A percentile compares a stretch with the other conserved stretches of the same genome.
phyloP scores from a whole-genome alignment of 2,888 invertebrate species.

The Drosophila crucigera region DNA sequence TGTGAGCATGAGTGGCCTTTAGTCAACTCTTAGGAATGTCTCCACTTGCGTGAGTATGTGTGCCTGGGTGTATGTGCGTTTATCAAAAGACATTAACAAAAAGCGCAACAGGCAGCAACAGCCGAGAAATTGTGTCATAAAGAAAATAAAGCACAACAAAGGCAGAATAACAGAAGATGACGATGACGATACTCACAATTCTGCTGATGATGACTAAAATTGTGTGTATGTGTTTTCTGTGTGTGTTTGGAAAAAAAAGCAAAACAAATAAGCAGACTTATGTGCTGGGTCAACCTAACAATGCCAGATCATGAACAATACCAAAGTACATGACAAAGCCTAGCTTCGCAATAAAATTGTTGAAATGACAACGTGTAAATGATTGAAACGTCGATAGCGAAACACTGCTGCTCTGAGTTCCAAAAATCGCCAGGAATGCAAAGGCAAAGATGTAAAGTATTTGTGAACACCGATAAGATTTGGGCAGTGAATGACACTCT shows the following conservation, averaged over 20 bases:
- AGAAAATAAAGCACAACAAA: slow-evolving; percentile 65
- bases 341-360: slow-evolving; percentile 12
- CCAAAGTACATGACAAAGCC: slow-evolving; percentile 13
- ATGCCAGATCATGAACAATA: slow-evolving; percentile 53
- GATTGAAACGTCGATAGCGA: slow-evolving; percentile 33
- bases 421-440: slow-evolving; percentile 49
- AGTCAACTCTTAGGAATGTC: slow-evolving; percentile 73
- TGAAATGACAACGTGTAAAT: slow-evolving; percentile 29
- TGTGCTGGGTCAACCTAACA: slow-evolving; percentile 25
- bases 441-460: slow-evolving; percentile 38
- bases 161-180: slow-evolving; percentile 36
- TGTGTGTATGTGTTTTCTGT: slow-evolving; percentile 6
- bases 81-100: slow-evolving; percentile 63
- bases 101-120: slow-evolving; percentile 65
- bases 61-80: slow-evolving; percentile 31
- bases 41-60: slow-evolving; percentile 19
- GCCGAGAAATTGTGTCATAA: slow-evolving; percentile 74
- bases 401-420: slow-evolving; percentile 33
- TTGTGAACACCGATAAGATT: slow-evolving; percentile 34
- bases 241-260: slow-evolving; percentile 31
- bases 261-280: slow-evolving; percentile 49
- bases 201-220: slow-evolving; percentile 75
- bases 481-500: slow-evolving; percentile 2
- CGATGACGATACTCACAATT: slow-evolving; percentile 44
- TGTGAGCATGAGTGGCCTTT: slow-evolving; percentile 60